phyloP scores from a whole-genome alignment of 1,140 invertebrate species.

The Achatina immaculata region DNA sequence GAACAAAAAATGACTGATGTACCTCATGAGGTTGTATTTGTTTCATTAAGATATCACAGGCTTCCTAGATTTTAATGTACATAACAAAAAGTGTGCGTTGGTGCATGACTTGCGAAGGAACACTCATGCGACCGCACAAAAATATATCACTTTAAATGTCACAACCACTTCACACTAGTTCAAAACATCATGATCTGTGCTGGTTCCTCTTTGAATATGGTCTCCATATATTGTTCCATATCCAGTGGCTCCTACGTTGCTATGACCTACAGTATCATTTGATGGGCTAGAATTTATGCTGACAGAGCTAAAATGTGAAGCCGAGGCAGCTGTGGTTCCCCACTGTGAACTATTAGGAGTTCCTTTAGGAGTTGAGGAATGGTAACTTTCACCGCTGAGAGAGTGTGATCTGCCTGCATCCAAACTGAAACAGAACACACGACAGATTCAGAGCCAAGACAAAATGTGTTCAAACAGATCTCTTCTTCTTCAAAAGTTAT shows the following conservation, averaged over 20 bases:
- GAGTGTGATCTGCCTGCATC: slow-evolving; percentile 1
- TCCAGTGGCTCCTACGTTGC: background rate
- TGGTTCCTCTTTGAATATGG: background rate
- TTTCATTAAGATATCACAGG: background rate
- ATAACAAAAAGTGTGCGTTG: background rate
- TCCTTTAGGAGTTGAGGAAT: background rate
- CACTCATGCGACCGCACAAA: background rate
- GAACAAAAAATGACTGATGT: background rate
- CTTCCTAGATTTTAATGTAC: background rate
- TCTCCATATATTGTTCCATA: slow-evolving; percentile 7
- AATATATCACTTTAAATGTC: background rate
- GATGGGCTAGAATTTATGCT: background rate
- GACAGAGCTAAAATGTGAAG: background rate
- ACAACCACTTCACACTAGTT: background rate
- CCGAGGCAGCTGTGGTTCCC: background rate
- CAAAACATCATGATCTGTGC: background rate
- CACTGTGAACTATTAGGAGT: background rate
- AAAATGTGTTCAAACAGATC: too few relatives aligned
- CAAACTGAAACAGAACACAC: slow-evolving; percentile 12
- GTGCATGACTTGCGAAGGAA: background rate
- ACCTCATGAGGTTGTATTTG: background rate
- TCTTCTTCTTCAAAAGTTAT: too few relatives aligned
- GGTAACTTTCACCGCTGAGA: background rate
- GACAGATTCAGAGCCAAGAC: too few relatives aligned
- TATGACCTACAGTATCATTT: background rate